Conservation (phyloP, 2,113 vertebrate species). For the Perca schrenkii region DNA sequence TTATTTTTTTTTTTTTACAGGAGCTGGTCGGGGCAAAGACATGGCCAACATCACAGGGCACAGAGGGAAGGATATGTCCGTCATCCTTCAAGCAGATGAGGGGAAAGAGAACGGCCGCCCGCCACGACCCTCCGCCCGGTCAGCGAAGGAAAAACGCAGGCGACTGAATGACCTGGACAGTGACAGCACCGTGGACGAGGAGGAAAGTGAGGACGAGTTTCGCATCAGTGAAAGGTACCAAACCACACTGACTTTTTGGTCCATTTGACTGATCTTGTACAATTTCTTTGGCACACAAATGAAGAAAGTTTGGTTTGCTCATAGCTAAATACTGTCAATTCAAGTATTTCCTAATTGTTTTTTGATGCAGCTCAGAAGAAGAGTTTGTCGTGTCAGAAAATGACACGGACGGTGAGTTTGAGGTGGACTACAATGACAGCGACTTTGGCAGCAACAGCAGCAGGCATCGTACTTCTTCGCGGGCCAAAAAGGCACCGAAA, state of each 20-base stretch:
- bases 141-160: constrained; percentile 92
- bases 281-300: not conserved
- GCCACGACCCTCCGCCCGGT: constrained; percentile 79
- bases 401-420: constrained; percentile 89
- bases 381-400: constrained; percentile 92
- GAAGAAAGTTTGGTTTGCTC: not conserved
- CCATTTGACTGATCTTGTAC: not conserved
- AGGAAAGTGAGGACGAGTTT: constrained; percentile 98
- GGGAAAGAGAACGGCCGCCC: constrained; percentile 92
- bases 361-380: constrained; percentile 89
- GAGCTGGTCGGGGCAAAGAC: constrained; percentile 95
- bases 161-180: constrained; percentile 97
- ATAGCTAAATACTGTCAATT: not conserved
- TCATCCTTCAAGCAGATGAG: constrained; percentile 91
- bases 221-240: constrained; percentile 92
- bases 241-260: not conserved
- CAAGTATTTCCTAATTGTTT: not conserved
- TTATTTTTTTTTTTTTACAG: constrained; percentile 67
- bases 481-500: constrained; percentile 15
- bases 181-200: constrained; percentile 94
- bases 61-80: constrained; percentile 95
- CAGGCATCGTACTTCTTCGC: constrained; percentile 64
- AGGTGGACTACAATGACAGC: constrained; percentile 88
- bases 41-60: constrained; percentile 98
- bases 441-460: constrained; percentile 83